Evolutionary conservation across 2,888 invertebrate species (phyloP), one percentile per base, ranked within the genome.

Genomic region (Allolobophora icterica): DNA sequence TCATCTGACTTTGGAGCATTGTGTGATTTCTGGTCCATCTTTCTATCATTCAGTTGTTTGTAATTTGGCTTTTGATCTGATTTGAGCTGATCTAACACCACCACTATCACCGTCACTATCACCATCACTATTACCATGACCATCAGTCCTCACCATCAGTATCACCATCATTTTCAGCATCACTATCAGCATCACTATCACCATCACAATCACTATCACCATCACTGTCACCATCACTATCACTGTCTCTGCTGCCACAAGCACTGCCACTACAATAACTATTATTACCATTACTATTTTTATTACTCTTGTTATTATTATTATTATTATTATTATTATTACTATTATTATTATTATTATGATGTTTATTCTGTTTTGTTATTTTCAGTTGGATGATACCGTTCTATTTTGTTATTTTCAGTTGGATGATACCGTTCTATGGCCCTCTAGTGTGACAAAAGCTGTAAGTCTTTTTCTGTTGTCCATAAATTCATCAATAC

Each of bases 381-480:
- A 19, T 52, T 71, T 71, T 30, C n/a, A 71, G 71, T 34, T 84
- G 24, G 58, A 90, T 58, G 71, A 83, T 21, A 35, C 34, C 2
- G n/a, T 89, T 58, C 52, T 91, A 24, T 94, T n/a, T n/a, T n/a
- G n/a, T n/a, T n/a, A n/a, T n/a, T 71, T 71, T 30, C n/a, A 71
- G 71, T 34, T 84, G 24, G 58, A 90, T 58, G 71, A 83, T 21
- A 35, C 34, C 2, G n/a, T 89, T 58, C 52, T 91, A 24, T 94
- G 93, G 94, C 93, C 93, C 52, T 71, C 89, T 21, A 93, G 92
- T 89, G 90, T 93, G 0, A 89, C 92, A 13, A 93, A 91, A 91
- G 92, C 91, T 38, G 94, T 94, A 92, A 93, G 93, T 92, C 33
- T 40, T 42, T 34, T 35, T 89, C 24, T 33, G 30, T 89, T 24